Percentiles rank a stretch among this genome's conserved stretches.
phyloP scores from a whole-genome alignment of 1,140 invertebrate genomes.

The Dufourea novaeangliae region DNA sequence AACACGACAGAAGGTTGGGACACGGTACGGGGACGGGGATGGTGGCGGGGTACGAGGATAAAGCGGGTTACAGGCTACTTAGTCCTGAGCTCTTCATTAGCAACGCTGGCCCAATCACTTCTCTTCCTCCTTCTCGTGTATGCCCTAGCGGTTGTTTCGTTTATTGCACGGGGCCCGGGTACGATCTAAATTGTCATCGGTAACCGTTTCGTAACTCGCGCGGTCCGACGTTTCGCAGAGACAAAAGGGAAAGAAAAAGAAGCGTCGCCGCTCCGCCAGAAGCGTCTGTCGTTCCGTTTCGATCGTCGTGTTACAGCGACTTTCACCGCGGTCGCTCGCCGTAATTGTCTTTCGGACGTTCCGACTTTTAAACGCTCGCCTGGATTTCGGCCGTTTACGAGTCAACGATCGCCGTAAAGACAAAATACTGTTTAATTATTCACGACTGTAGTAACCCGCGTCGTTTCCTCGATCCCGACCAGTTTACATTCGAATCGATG shows the following conservation, averaged over 20 bases:
- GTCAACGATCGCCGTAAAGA: background rate
- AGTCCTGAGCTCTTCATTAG: conserved; percentile 76
- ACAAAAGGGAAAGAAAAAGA: background rate
- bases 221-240: background rate
- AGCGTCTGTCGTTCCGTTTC: background rate
- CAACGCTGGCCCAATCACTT: conserved; percentile 64
- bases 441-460: background rate
- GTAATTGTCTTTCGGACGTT: background rate
- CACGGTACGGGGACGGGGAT: conserved; percentile 46
- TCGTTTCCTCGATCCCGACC: background rate
- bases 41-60: conserved; percentile 53
- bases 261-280: background rate
- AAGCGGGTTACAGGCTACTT: conserved; percentile 72
- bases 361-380: background rate
- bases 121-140: conserved; percentile 36
- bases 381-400: background rate
- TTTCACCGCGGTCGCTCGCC: background rate
- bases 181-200: conserved; percentile 59
- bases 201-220: conserved; percentile 3
- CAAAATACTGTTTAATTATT: conserved; percentile 22
- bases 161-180: conserved; percentile 49
- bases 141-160: conserved; percentile 49
- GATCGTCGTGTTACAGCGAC: background rate
- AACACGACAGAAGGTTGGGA: conserved; percentile 64
- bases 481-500: background rate